Evolutionary conservation across 2,113 vertebrate genomes (phyloP).

Genomic region (Brienomyrus brachyistius): DNA sequence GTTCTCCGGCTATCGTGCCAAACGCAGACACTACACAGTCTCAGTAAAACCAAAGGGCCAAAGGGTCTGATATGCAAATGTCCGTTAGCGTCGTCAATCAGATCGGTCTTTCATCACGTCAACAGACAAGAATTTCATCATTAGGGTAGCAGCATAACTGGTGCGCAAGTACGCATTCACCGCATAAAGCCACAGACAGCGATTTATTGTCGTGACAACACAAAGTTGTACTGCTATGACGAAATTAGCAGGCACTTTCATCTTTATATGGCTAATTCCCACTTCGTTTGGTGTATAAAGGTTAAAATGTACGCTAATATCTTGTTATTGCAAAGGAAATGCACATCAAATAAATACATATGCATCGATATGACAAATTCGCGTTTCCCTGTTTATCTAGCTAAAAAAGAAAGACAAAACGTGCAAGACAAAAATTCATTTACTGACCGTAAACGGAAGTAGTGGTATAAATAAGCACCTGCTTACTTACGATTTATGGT

Average conservation of each 20-base stretch:
- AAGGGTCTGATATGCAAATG: not conserved
- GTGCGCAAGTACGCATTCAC: too few species aligned
- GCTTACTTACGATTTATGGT: not conserved
- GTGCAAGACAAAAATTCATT: not conserved
- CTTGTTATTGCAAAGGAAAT: not conserved
- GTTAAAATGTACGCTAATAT: not conserved
- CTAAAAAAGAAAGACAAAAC: not conserved
- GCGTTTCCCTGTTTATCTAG: not conserved
- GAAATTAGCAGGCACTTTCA: not conserved
- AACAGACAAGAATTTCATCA: not conserved
- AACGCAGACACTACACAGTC: not conserved
- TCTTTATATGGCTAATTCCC: not conserved
- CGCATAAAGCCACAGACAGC: too few species aligned
- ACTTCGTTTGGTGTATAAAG: not conserved
- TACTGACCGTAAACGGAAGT: not conserved
- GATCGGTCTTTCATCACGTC: not conserved
- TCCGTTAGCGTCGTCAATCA: not conserved
- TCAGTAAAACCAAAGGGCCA: not conserved
- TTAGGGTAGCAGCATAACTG: not conserved
- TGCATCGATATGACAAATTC: not conserved
- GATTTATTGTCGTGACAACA: not conserved
- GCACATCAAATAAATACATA: not conserved
- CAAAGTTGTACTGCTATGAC: not conserved
- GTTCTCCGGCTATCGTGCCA: not conserved
- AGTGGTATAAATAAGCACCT: not conserved